A percentile compares a stretch with the other conserved stretches of the same genome.
These are phyloP conservation scores for Drosophila carrolli DNA, from an alignment of 1,140 invertebrate genomes.

Conservation along the genomic window DNA sequence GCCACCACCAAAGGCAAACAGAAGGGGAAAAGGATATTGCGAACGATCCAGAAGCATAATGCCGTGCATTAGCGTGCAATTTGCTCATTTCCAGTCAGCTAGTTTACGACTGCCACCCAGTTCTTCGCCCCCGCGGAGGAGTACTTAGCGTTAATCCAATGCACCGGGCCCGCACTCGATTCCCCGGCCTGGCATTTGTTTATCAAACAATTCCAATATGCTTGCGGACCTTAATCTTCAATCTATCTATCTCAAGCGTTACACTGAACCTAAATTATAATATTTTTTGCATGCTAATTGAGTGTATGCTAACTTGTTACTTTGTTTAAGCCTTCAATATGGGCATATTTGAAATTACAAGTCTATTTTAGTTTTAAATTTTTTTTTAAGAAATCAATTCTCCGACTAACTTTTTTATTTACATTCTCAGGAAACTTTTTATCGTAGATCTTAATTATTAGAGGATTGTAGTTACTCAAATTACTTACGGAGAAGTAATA, in stretches of 20 bases:
- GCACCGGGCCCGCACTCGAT: slow-evolving; percentile 9
- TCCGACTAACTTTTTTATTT: no score
- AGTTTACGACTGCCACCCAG: slow-evolving; percentile 27
- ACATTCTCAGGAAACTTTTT: no score
- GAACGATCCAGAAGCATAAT: slow-evolving; percentile 68
- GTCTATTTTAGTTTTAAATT: no score
- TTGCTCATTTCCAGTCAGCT: slow-evolving; percentile 78
- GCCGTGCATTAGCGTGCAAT: slow-evolving; percentile 80
- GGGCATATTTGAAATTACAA: no score
- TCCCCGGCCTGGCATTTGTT: slow-evolving; percentile 70
- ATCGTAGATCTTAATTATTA: no score
- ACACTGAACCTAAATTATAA: background rate
- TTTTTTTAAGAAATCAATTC: no score
- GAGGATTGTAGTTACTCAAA: no score
- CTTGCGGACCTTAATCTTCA: slow-evolving; percentile 58
- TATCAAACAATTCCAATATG: slow-evolving; percentile 83
- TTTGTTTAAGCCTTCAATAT: no score
- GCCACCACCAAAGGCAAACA: slow-evolving; percentile 48
- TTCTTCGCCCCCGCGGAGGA: slow-evolving; percentile 15
- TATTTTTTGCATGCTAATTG: background rate
- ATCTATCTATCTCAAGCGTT: slow-evolving; percentile 5
- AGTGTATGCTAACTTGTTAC: no score
- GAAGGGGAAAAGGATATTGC: slow-evolving; percentile 7
- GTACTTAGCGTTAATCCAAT: slow-evolving; percentile 64
- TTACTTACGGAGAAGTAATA: no score